Evolutionary conservation across 1,140 invertebrate genomes (phyloP), one percentile per base, ranked within the genome.

Genomic region (Forficula auricularia): DNA sequence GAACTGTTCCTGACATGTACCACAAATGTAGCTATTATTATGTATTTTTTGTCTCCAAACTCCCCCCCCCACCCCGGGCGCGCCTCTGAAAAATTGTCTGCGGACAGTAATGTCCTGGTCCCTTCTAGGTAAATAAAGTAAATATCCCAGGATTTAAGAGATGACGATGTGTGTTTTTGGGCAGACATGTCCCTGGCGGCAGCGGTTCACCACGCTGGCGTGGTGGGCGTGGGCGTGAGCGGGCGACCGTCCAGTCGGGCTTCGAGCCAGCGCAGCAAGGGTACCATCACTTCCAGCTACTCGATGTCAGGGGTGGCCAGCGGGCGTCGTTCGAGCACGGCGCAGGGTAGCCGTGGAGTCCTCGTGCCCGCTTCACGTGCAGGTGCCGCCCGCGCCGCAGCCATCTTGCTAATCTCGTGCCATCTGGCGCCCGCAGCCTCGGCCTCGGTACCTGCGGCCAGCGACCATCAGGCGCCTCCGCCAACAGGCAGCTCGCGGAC

Each of bases 361-460:
- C 54, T 74, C 38, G 74, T 79, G 52, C 73, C 77, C 50, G 72
- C 77, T 48, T 81, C 79, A 52, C 72, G 80, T 66, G 79, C 79
- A 83, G 80, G 80, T 81, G 80, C 80, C 72, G 81, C 81, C 63
- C 76, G 80, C 62, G 73, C 78, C 65, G 81, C 80, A 62, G 80
- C 80, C 76, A 82, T 85, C 75, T 81, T 84, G 77, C 77, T 85
- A 67, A 82, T 83, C 70, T 83, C 81, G 68, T 82, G 77, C 67
- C 79, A 80, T 66, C 72, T 79, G 55, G 66, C 69, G 62, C 67
- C 70, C 42, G 52, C 60, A 48, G 60, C 63, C 51, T 58, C 57
- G 57, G 47, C 55, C 51, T 52, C 59, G 53, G 50, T 33, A 57
- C 67, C 64, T 62, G 66, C 70, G 59, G 67, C 66, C 57, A 63